Percentiles rank a stretch among this genome's conserved stretches.
These are phyloP conservation scores for Smittia aterrima DNA, from an alignment of 2,888 invertebrate species.

Conservation along the genomic window DNA sequence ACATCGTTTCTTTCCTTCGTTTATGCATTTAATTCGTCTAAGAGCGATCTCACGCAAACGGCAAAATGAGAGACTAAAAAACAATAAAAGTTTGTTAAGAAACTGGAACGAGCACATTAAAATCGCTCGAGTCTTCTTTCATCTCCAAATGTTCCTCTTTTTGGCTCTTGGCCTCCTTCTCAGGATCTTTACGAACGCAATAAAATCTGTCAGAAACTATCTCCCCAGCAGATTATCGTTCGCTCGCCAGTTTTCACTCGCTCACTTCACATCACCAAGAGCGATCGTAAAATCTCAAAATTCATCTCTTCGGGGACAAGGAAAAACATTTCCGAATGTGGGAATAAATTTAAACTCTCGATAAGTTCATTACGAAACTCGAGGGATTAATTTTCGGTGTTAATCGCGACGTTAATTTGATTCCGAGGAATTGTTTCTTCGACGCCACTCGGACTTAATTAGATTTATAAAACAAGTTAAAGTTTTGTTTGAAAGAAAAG, in stretches of 20 bases:
- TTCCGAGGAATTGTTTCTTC: too few species aligned
- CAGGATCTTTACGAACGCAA: neutral
- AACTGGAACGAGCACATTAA: conserved; percentile 40
- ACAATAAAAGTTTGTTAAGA: conserved; percentile 13
- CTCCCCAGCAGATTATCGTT: neutral
- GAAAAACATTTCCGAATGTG: conserved; percentile 3
- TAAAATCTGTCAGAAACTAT: neutral
- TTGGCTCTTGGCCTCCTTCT: neutral
- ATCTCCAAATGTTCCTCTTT: neutral
- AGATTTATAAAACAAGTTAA: too few species aligned
- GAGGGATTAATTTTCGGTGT: too few species aligned
- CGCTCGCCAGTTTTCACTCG: neutral
- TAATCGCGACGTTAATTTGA: too few species aligned
- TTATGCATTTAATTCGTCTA: conserved; percentile 27
- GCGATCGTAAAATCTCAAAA: neutral
- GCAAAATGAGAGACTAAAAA: neutral
- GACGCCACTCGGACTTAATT: too few species aligned
- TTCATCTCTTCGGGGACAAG: neutral
- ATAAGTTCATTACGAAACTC: too few species aligned
- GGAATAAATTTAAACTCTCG: too few species aligned
- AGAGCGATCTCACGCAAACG: neutral
- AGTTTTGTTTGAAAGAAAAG: neutral
- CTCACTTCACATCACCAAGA: neutral
- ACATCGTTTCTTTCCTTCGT: conserved; percentile 15
- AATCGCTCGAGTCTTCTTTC: neutral